Evolutionary conservation across 2,113 vertebrate genomes (phyloP).

Genomic region (Stegostoma tigrinum): DNA sequence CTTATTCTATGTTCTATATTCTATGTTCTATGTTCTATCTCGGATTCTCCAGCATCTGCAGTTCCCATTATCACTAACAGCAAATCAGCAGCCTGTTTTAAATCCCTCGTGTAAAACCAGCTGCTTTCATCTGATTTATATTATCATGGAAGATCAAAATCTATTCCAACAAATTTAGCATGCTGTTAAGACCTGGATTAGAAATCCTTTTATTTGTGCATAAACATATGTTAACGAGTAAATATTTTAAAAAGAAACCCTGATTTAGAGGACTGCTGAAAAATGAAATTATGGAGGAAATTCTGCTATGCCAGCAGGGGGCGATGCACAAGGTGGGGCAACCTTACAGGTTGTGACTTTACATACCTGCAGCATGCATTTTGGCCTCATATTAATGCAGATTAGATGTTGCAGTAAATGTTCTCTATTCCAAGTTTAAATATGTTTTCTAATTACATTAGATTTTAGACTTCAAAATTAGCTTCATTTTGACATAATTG

Average conservation of each 20-base stretch:
- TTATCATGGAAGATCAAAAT: neutral
- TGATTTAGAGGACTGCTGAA: neutral
- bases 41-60: no score
- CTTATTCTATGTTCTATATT: no score
- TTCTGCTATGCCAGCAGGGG: neutral
- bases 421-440: no score
- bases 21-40: no score
- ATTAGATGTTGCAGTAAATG: neutral
- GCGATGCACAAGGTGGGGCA: neutral
- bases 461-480: neutral
- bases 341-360: neutral
- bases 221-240: neutral
- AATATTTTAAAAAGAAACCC: neutral
- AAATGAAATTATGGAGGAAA: neutral
- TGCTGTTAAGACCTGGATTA: neutral
- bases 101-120: neutral
- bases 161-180: neutral
- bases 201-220: neutral
- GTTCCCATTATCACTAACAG: no score
- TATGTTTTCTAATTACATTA: neutral
- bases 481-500: neutral
- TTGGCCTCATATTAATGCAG: no score
- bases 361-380: neutral
- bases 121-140: neutral
- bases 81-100: neutral